A percentile compares a stretch with the other conserved stretches of the same genome.
Evolutionary conservation across 2,888 invertebrate species (phyloP).

Genomic region (Cerceris rybyensis): DNA sequence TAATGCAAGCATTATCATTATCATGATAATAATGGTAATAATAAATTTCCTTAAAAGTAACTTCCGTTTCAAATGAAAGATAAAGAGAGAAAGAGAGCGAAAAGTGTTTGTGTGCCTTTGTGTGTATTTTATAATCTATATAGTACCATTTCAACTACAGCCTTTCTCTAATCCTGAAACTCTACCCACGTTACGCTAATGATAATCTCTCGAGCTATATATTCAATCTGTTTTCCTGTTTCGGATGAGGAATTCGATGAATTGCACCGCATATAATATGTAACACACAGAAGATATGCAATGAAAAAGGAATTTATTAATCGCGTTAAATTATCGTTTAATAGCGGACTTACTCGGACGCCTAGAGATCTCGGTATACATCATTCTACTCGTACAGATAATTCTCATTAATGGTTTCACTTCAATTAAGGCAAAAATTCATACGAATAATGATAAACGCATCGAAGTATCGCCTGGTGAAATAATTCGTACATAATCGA

Average conservation of each 20-base stretch:
- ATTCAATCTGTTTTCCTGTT: constrained; percentile 42
- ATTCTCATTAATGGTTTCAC: neutral
- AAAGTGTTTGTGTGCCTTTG: neutral
- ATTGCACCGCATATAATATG: constrained; percentile 14
- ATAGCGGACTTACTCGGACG: constrained; percentile 38
- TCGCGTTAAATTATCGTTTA: constrained; percentile 18
- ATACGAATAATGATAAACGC: too few species aligned
- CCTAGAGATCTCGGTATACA: constrained; percentile 34
- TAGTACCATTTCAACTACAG: constrained; percentile 67
- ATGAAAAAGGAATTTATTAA: constrained; percentile 37
- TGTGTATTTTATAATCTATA: constrained; percentile 63
- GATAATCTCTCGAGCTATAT: constrained; percentile 40
- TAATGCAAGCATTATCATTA: constrained; percentile 43
- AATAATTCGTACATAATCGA: too few species aligned
- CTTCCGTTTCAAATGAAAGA: constrained; percentile 32
- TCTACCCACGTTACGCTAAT: constrained; percentile 60
- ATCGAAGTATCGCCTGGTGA: too few species aligned
- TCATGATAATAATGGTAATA: constrained; percentile 40
- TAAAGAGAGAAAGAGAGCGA: neutral
- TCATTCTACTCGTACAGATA: constrained; percentile 1
- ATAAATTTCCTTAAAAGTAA: constrained; percentile 45
- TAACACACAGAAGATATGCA: constrained; percentile 25
- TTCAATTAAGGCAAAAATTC: too few species aligned
- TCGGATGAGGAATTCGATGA: constrained; percentile 49
- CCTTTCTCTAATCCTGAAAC: constrained; percentile 69